phyloP scores from a whole-genome alignment of 1,140 invertebrate genomes.

The Drosophila bocki region DNA sequence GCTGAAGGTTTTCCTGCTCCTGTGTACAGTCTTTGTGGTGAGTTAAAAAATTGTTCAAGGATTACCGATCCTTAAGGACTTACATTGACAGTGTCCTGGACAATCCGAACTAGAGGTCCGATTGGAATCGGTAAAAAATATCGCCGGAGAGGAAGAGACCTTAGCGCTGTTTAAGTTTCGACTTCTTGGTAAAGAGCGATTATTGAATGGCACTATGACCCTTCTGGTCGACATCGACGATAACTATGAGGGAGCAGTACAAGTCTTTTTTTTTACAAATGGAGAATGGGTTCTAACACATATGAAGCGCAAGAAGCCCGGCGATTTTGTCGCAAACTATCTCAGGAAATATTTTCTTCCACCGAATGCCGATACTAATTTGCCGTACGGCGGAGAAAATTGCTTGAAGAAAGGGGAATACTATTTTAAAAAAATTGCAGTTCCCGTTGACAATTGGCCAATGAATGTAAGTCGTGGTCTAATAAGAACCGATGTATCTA shows the following conservation, averaged over 20 bases:
- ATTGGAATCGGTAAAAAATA: not conserved
- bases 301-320: not conserved
- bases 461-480: not conserved
- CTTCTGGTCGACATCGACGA: not conserved
- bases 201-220: not conserved
- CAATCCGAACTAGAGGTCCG: not conserved
- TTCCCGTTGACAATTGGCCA: not conserved
- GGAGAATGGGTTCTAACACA: not conserved
- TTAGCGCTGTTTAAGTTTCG: not conserved
- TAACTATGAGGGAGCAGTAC: not conserved
- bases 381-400: not conserved
- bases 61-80: not conserved
- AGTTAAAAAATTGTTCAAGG: not conserved
- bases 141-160: not conserved
- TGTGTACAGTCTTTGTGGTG: not conserved
- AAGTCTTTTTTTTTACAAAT: not conserved
- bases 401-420: not conserved
- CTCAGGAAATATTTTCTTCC: not conserved
- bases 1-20: not conserved
- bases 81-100: not conserved
- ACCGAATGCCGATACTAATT: not conserved
- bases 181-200: not conserved
- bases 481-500: accelerated
- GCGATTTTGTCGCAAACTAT: not conserved
- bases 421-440: not conserved